A percentile compares a stretch with the other conserved stretches of the same genome.
phyloP scores from a whole-genome alignment of 2,888 invertebrate species.

The Drosophila buzzatii region DNA sequence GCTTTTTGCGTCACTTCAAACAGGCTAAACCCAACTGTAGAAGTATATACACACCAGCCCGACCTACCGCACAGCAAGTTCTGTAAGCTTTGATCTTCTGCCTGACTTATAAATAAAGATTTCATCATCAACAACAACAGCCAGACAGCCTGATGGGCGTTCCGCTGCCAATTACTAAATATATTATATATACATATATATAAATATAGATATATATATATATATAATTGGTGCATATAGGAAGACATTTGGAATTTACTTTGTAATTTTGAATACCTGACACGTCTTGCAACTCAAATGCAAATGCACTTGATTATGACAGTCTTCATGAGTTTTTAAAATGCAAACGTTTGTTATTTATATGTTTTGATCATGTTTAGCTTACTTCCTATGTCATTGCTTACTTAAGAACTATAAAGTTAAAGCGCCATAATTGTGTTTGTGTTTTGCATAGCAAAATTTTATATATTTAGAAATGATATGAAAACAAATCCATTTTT shows the following conservation, averaged over 20 bases:
- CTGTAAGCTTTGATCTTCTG: conserved; percentile 70
- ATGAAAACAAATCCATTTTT: background rate
- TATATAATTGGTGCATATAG: conserved; percentile 34
- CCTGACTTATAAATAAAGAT: conserved; percentile 66
- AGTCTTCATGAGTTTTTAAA: conserved; percentile 24
- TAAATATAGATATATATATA: background rate
- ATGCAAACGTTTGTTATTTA: conserved; percentile 5
- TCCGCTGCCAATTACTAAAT: conserved; percentile 55
- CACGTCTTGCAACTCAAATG: conserved; percentile 44
- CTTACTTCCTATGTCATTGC: conserved; percentile 6
- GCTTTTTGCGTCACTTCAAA: conserved; percentile 39
- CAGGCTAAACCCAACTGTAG: conserved; percentile 6
- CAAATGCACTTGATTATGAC: conserved; percentile 56
- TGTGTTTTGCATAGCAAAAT: conserved; percentile 35
- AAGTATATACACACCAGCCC: conserved; percentile 6
- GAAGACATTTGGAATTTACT: conserved; percentile 40
- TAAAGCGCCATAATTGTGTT: background rate
- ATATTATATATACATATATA: conserved; percentile 17
- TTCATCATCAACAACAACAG: conserved; percentile 51
- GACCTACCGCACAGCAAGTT: conserved; percentile 64
- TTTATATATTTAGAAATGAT: conserved; percentile 25
- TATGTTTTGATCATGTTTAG: background rate
- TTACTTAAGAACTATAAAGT: conserved; percentile 8
- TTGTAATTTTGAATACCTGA: conserved; percentile 43
- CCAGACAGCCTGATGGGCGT: conserved; percentile 28